Base-by-base conservation (phyloP, 2,888 invertebrate species). In the Colletes collaris region DNA sequence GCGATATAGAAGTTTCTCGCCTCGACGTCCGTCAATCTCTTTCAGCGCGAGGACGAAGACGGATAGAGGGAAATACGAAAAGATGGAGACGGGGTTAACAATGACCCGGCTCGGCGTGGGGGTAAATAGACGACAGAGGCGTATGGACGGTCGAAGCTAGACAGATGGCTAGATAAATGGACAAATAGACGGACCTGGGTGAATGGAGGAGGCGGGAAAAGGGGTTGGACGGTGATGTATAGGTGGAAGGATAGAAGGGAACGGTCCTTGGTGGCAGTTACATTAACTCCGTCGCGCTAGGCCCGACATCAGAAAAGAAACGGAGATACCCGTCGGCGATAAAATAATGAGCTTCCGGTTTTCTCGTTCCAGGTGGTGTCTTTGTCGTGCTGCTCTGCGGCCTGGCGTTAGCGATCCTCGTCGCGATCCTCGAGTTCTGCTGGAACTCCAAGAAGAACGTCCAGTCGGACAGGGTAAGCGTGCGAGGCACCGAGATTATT, bases 321-420 rank as follows among this genome's bases (percentile, higher is more conserved):
- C 78, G 81, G 76, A 82, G 75, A 74, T 73, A 74, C 83, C 81
- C 82, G 72, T 70, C 53, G 79, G 82, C 86, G 80, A 73, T 86
- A 82, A 90, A 89, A 86, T 89, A 89, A 90, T 86, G 89, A 88
- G 86, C 84, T 86, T 87, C 82, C 87, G 79, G 81, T 82, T 82
- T 76, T 79, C 71, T 66, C 81, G 65, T 82, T 83, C 76, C 86
- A 97, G 97, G 97, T 83, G 99, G 99, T 1, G 98, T 99, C 0
- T 99, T 99, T 93, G 98, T 99, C 46, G 99, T 99, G 0, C 94
- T 99, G 0, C 95, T 99, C 0, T 98, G 97, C 83, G 99, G 99
- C 0, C 94, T 99, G 63, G 97, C 97, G 0, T 92, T 98, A 44
- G 98, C 99, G 0, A 97, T 99, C 79, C 94, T 99, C 69, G 97